Conservation (phyloP, 1,140 invertebrate species). For the Leptinotarsa defecta region DNA sequence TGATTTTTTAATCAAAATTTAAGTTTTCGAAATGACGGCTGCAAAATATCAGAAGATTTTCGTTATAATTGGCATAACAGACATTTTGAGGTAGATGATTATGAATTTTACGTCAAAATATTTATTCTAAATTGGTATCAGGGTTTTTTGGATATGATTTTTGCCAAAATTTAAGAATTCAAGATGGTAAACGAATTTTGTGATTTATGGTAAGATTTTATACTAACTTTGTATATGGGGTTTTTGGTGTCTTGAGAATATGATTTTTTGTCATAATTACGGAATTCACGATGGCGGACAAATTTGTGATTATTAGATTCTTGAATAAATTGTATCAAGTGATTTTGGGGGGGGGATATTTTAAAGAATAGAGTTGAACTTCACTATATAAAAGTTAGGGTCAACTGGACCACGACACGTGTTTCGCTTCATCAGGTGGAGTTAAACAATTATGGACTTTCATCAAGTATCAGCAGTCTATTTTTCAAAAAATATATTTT, state of each 20-base stretch:
- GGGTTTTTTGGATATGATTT: not conserved
- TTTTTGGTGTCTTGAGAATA: not conserved
- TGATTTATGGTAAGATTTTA: constrained; percentile 1
- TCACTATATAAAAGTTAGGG: not conserved
- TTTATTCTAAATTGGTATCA: not conserved
- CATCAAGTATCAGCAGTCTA: too few species aligned
- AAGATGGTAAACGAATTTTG: constrained; percentile 1
- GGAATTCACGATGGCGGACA: not conserved
- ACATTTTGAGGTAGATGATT: not conserved
- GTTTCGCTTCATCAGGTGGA: too few species aligned
- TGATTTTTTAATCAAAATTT: constrained; percentile 6
- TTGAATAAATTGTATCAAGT: not conserved
- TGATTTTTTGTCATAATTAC: not conserved
- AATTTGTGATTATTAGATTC: not conserved
- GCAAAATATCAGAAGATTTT: not conserved
- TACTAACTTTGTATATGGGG: not conserved
- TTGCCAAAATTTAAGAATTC: constrained; percentile 1
- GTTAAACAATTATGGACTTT: too few species aligned
- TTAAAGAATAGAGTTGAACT: not conserved
- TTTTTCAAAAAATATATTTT: too few species aligned
- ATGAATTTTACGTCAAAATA: constrained; percentile 2
- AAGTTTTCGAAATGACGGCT: constrained; percentile 1
- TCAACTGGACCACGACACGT: too few species aligned
- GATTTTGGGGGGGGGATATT: not conserved
- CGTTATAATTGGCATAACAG: not conserved